Conservation (phyloP, 2,797 vertebrate genomes). For the Coranthus polyacanthus region DNA sequence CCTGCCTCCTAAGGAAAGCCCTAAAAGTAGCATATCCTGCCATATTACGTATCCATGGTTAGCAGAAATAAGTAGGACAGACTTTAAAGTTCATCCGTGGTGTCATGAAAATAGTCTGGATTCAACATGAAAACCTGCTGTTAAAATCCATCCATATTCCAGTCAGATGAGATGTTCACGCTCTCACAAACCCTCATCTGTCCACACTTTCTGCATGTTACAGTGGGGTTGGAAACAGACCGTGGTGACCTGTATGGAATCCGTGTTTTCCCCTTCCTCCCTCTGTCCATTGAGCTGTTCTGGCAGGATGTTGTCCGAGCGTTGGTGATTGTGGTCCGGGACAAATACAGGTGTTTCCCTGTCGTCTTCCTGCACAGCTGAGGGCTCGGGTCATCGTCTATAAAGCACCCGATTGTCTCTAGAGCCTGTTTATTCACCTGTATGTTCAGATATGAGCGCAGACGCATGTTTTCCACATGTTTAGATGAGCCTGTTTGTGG, state of each 20-base stretch:
- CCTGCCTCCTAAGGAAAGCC: too few relatives aligned
- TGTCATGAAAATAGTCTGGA: too few relatives aligned
- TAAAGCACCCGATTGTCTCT: conserved; percentile 47
- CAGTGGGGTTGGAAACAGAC: too few relatives aligned
- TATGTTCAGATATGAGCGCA: conserved; percentile 18
- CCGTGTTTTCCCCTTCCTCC: conserved; percentile 59
- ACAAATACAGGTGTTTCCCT: conserved; percentile 87
- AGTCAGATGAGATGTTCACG: too few relatives aligned
- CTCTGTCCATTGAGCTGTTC: conserved; percentile 45
- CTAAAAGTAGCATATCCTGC: too few relatives aligned
- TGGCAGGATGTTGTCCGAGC: conserved; percentile 77
- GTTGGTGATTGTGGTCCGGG: conserved; percentile 71
- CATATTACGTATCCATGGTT: too few relatives aligned
- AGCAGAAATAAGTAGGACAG: too few relatives aligned
- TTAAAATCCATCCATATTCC: too few relatives aligned
- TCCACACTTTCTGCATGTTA: too few relatives aligned
- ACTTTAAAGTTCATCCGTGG: too few relatives aligned
- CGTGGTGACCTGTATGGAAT: conserved; percentile 32
- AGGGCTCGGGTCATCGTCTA: conserved; percentile 42
- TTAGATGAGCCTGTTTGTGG: not conserved
- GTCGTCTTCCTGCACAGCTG: conserved; percentile 78
- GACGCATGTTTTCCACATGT: conserved; percentile 1
- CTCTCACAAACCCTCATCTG: too few relatives aligned
- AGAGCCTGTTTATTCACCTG: conserved; percentile 62
- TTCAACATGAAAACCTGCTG: too few relatives aligned